phyloP scores from a whole-genome alignment of 2,113 vertebrate genomes.

The Marmota monax region DNA sequence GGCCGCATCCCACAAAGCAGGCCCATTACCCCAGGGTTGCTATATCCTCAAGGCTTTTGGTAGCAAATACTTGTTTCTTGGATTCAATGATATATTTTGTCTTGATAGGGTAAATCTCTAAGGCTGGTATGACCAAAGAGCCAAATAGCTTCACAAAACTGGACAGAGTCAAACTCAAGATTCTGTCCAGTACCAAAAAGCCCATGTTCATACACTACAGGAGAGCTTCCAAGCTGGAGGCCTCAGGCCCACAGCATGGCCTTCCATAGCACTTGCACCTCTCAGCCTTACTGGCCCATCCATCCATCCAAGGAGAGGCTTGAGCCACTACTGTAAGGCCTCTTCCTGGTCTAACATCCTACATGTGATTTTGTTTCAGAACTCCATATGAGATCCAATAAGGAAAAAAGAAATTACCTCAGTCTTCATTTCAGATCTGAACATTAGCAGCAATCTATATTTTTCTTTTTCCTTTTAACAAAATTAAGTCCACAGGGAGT shows the following conservation, averaged over 20 bases:
- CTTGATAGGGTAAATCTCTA: neutral
- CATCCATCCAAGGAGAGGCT: too few species aligned
- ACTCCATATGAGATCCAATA: slow-evolving; percentile 65
- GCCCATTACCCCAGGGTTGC: neutral
- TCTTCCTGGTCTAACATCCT: neutral
- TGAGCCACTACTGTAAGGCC: neutral
- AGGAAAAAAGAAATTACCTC: slow-evolving; percentile 76
- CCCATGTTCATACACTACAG: neutral
- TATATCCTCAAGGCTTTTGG: neutral
- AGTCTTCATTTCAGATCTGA: slow-evolving; percentile 66
- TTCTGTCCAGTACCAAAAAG: neutral
- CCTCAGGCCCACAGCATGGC: neutral
- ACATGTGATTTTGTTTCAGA: neutral
- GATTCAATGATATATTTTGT: rapidly evolving
- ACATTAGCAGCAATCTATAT: slow-evolving; percentile 27
- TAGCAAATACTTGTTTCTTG: neutral
- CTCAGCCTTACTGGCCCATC: neutral
- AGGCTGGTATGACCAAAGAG: neutral
- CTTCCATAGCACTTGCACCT: neutral
- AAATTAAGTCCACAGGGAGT: neutral
- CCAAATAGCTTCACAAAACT: neutral
- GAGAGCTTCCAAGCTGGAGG: slow-evolving; percentile 68
- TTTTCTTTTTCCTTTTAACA: slow-evolving; percentile 66
- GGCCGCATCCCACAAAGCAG: neutral
- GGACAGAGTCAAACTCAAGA: neutral